phyloP scores from a whole-genome alignment of 2,797 vertebrate genomes.

The Enteromius paludinosus region DNA sequence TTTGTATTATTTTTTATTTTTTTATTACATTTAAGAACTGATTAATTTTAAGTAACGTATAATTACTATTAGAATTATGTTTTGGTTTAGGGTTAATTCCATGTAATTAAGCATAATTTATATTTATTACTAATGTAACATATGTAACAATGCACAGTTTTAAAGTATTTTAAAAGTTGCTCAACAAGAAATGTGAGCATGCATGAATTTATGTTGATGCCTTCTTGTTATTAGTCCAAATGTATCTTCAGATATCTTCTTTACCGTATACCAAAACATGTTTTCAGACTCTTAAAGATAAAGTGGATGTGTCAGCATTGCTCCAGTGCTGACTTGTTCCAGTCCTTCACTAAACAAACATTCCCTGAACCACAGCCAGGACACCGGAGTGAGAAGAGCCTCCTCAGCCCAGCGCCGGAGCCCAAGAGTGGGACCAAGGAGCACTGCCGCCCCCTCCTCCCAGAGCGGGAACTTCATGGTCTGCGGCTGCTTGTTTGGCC shows the following conservation, averaged over 20 bases:
- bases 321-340: slow-evolving; percentile 24
- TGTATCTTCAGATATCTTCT: neutral
- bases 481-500: slow-evolving; percentile 47
- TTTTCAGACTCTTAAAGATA: slow-evolving; percentile 17
- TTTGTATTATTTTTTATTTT: too few relatives aligned
- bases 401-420: neutral
- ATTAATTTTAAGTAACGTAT: too few relatives aligned
- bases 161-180: too few relatives aligned
- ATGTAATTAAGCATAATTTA: too few relatives aligned
- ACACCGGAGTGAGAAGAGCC: neutral
- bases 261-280: neutral
- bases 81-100: too few relatives aligned
- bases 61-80: too few relatives aligned
- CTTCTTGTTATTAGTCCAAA: neutral
- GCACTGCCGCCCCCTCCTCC: slow-evolving; percentile 7
- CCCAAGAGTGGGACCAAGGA: neutral
- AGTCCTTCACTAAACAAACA: slow-evolving; percentile 19
- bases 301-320: slow-evolving; percentile 19
- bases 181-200: neutral
- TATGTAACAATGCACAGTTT: too few relatives aligned
- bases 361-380: slow-evolving; percentile 16
- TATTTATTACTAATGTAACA: too few relatives aligned
- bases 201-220: neutral
- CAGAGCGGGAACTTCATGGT: slow-evolving; percentile 47
- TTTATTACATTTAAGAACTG: too few relatives aligned